Conservation (phyloP, 1,140 invertebrate species). For the Paracyclopina nana region DNA sequence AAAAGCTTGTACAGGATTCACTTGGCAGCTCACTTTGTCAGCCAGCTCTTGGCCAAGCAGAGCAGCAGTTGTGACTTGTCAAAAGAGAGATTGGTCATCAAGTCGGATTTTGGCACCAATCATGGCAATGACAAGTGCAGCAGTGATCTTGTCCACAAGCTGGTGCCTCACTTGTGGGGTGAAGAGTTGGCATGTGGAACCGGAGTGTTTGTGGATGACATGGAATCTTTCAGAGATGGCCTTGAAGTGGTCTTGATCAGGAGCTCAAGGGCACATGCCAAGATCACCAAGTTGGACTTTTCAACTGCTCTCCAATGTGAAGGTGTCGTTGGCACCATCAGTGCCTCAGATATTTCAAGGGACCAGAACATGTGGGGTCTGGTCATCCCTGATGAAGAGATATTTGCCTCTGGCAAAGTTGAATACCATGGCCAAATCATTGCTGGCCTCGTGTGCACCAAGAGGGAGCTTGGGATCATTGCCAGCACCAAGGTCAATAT, state of each 20-base stretch:
- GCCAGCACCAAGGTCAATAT: constrained; percentile 24
- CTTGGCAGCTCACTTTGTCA: too few species aligned
- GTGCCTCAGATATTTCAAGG: neutral
- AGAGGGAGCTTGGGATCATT: constrained; percentile 20
- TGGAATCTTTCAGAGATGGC: neutral
- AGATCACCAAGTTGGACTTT: neutral
- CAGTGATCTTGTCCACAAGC: too few species aligned
- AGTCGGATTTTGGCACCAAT: too few species aligned
- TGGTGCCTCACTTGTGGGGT: neutral
- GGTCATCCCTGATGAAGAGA: constrained; percentile 17
- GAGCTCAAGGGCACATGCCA: neutral
- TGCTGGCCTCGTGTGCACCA: constrained; percentile 23
- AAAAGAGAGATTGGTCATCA: too few species aligned
- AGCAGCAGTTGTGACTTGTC: too few species aligned
- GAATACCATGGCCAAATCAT: constrained; percentile 23
- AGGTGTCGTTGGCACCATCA: neutral
- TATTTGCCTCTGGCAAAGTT: constrained; percentile 23
- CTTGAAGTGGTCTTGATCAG: neutral
- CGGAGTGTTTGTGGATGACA: neutral
- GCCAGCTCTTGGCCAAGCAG: too few species aligned
- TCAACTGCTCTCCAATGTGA: neutral
- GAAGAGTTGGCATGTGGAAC: neutral
- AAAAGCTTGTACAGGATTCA: too few species aligned
- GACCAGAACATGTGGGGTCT: neutral
- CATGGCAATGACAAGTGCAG: too few species aligned